Base-by-base conservation (phyloP, 2,797 vertebrate genomes). In the Chelon auratus region DNA sequence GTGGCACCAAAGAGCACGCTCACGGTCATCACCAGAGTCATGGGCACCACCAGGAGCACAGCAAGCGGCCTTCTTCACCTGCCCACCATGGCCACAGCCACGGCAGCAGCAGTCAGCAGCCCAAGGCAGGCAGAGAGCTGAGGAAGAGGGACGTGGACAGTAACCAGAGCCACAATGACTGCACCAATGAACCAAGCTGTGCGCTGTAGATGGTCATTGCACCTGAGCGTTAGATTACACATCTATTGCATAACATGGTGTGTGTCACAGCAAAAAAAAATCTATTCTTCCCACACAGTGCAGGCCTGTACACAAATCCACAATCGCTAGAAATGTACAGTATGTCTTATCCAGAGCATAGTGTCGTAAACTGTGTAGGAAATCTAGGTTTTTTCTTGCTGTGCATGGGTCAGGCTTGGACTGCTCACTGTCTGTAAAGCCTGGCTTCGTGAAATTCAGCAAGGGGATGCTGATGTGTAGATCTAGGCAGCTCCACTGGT, bases 71-170 rank as follows among this genome's bases (percentile, higher is more conserved):
- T 8, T 68, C 74, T 1, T 57, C 67, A 1, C 36, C 78, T 0
- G 54, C 66, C 36, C 78, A 75, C 62, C 87, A 83, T 4, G 81
- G 73, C 72, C 88, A 87, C 73, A 72, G 86, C 75, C 82, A 86
- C 52, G 54, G 81, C 53, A 42, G 68, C 74, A 63, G 48, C 73
- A 58, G 66, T 57, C 78, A 85, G 88, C 82, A 83, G 72, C 95
- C 95, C 81, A 96, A 95, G 85, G 89, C 93, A 0, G 96, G 94
- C 87, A 94, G 90, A 84, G 96, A 97, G 95, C 95, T 96, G 87
- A 94, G 83, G 94, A 97, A 96, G 92, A 95, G 96, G 81, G 95
- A 96, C 0, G 87, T 90, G 68, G 92, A 91, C 90, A 89, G 77
- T 75, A 83, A 81, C 80, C 94, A 96, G 39, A 92, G 87, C 68